A percentile compares a stretch with the other conserved stretches of the same genome.
phyloP scores from a whole-genome alignment of 2,797 vertebrate genomes.

The Ptychobarbus kaznakovi region DNA sequence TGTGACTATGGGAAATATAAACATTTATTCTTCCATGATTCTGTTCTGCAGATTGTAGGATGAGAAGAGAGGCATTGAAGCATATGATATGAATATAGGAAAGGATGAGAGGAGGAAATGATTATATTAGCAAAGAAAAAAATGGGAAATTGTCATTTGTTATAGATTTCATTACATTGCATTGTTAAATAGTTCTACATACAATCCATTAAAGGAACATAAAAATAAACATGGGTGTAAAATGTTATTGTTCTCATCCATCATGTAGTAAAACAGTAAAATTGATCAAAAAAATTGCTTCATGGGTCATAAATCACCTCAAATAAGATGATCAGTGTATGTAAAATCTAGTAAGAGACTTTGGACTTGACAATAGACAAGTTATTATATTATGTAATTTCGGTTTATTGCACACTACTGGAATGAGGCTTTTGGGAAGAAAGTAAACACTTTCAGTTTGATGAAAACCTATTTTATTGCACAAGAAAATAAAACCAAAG shows the following conservation, averaged over 20 bases:
- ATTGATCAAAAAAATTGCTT: slow-evolving; percentile 24
- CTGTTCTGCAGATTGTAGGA: slow-evolving; percentile 57
- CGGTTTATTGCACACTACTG: slow-evolving; percentile 68
- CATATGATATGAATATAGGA: slow-evolving; percentile 1
- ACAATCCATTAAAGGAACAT: background rate
- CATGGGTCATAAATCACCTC: slow-evolving; percentile 40
- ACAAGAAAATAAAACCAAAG: slow-evolving; percentile 45
- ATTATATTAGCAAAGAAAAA: slow-evolving; percentile 9
- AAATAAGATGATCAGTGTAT: slow-evolving; percentile 51
- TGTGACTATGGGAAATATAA: slow-evolving; percentile 68
- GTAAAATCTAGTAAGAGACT: slow-evolving; percentile 54
- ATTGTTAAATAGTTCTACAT: slow-evolving; percentile 13
- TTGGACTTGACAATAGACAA: slow-evolving; percentile 48
- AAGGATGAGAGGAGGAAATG: slow-evolving; percentile 5
- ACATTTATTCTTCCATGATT: slow-evolving; percentile 74
- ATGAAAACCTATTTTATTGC: slow-evolving; percentile 54
- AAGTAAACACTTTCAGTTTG: slow-evolving; percentile 41
- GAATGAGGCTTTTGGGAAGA: slow-evolving; percentile 56
- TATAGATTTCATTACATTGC: slow-evolving; percentile 27
- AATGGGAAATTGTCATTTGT: slow-evolving; percentile 12
- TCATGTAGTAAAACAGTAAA: slow-evolving; percentile 32
- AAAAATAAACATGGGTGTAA: slow-evolving; percentile 24
- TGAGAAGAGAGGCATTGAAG: slow-evolving; percentile 25
- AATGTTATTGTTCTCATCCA: slow-evolving; percentile 42
- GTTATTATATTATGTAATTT: slow-evolving; percentile 64